Evolutionary conservation across 2,113 vertebrate genomes (phyloP).

Genomic region (Phylloscopus whistleri): DNA sequence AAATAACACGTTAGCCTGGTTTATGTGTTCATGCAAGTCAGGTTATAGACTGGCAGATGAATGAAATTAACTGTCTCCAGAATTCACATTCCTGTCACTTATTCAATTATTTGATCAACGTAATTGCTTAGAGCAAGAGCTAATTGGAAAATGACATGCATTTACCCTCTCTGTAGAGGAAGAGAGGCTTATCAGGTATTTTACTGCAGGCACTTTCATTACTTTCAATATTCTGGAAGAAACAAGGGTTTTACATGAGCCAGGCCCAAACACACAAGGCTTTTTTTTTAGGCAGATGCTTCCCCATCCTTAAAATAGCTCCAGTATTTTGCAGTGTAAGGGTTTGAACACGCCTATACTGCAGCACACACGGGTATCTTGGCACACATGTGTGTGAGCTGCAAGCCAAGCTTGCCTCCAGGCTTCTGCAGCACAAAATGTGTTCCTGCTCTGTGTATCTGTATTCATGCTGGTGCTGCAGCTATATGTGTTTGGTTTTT

Average conservation of each 20-base stretch:
- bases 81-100: constrained; percentile 64
- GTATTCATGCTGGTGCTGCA: background rate
- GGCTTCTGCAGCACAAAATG: background rate
- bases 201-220: constrained; percentile 47
- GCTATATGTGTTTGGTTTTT: background rate
- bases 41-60: constrained; percentile 39
- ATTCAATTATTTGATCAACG: constrained; percentile 66
- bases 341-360: background rate
- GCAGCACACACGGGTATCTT: background rate
- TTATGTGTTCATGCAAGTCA: constrained; percentile 49
- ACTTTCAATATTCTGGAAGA: constrained; percentile 19
- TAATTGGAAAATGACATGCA: constrained; percentile 64
- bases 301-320: background rate
- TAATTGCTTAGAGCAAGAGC: constrained; percentile 64
- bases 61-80: constrained; percentile 57
- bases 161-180: constrained; percentile 23
- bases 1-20: constrained; percentile 58
- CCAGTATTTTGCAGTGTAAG: background rate
- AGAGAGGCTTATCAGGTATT: constrained; percentile 22
- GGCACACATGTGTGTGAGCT: background rate
- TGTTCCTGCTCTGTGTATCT: background rate
- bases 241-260: background rate
- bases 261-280: background rate
- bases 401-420: background rate
- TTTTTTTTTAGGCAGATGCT: background rate